Evolutionary conservation across 2,113 vertebrate genomes (phyloP).

Genomic region (Sinocyclocheilus anshuiensis): DNA sequence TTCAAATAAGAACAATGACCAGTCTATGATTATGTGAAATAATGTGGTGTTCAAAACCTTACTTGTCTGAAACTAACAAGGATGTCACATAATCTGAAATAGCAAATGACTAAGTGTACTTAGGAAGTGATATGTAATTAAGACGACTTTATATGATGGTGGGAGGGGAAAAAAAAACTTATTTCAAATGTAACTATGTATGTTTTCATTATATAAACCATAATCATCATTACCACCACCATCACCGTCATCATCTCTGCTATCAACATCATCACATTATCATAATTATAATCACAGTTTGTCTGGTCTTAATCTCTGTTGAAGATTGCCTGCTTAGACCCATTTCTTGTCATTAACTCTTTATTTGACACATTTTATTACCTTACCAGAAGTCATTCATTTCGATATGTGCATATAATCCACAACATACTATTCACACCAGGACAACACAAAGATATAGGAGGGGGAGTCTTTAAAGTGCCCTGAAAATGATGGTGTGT

Average conservation of each 20-base stretch:
- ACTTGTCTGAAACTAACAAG: neutral
- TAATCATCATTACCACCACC: constrained; percentile 46
- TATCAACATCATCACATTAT: constrained; percentile 43
- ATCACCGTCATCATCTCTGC: constrained; percentile 39
- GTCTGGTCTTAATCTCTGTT: constrained; percentile 46
- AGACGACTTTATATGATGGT: neutral
- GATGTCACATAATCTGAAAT: neutral
- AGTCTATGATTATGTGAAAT: constrained; percentile 9
- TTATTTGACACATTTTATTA: constrained; percentile 48
- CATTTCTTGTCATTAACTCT: constrained; percentile 47
- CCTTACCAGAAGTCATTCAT: constrained; percentile 47
- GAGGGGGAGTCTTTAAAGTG: constrained; percentile 34
- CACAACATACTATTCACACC: constrained; percentile 27
- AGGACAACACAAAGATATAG: constrained; percentile 31
- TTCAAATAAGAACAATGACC: constrained; percentile 23
- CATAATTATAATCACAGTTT: constrained; percentile 48
- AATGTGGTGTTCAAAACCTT: neutral
- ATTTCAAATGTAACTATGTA: neutral
- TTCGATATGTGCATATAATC: constrained; percentile 18
- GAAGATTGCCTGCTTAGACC: constrained; percentile 43
- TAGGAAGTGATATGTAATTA: neutral
- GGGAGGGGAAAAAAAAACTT: neutral
- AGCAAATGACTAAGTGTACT: neutral
- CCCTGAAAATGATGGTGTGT: constrained; percentile 62
- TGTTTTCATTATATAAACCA: neutral